Base-by-base conservation (phyloP, 2,888 invertebrate genomes). In the Atherix ibis region DNA sequence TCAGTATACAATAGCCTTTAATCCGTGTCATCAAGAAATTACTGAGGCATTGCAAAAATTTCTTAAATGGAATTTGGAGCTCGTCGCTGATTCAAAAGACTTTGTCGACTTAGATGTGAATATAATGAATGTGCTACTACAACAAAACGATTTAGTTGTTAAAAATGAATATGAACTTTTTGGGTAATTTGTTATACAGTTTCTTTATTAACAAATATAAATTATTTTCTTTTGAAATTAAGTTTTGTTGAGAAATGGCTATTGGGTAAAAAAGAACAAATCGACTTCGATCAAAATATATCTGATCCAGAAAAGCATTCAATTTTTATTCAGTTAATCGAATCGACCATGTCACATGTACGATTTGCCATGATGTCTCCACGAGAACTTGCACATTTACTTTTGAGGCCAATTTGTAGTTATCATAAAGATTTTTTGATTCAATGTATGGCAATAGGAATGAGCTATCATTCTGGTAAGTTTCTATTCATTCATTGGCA, bases 291-390 rank as follows among this genome's bases (percentile, higher is more conserved):
- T 43, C 56, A 62, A 15, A 63, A 61, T 1, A 48, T 66, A 4
- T 51, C 52, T 0, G 64, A 63, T 6, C 59, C 56, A 0, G 73
- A 75, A 43, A 58, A 69, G 31, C 70, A 71, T 38, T 51, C 61
- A 4, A 71, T 75, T 40, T 71, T 80, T 63, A 71, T 74, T 39
- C 66, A 72, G 4, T 62, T 87, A 0, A 76, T 87, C 0, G 68
- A 75, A 30, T 71, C 74, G 28, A 74, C 85, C 0, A 79, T 88
- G 67, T 66, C 76, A 1, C 76, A 78, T 41, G 73, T 88, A 37
- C 63, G 83, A 44, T 95, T 94, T 61, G 87, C 92, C 2, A 91
- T 92, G 88, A 92, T 95, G 88, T 76, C 83, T 13, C 84, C 88
- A 0, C 68, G 79, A 34, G 87, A 95, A 55, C 56, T 95, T 42